Base-by-base conservation (phyloP, 2,797 vertebrate genomes). In the Kryptopterus vitreolus region DNA sequence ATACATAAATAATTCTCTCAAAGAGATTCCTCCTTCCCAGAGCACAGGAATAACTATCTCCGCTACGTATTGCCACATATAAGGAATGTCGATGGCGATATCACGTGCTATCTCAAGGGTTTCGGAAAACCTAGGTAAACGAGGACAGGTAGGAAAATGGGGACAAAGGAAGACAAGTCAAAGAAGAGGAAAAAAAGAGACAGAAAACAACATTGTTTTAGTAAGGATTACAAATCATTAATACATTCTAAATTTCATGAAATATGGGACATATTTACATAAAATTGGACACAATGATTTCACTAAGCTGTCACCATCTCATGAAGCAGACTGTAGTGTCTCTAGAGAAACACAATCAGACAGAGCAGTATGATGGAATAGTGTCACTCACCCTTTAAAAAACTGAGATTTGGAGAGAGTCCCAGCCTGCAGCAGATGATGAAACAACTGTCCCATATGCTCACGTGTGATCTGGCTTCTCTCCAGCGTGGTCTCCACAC, bases 21-120 rank as follows among this genome's bases (percentile, higher is more conserved):
- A 93, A 94, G 96, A 97, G 95, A 99, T 96, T 91, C 96, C 96
- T 80, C 96, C 96, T 85, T 97, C 96, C 91, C 91, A 96, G 88
- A 99, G 93, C 92, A 98, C 86, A 53, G 98, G 98, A 82, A 94
- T 95, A 88, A 98, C 95, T 89, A 99, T 89, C 92, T 99, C 96
- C 24, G 95, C 97, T 87, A 99, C 94, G 90, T 99, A 99, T 90
- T 97, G 88, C 97, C 98, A 99, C 88, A 99, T 99, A 88, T 99
- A 96, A 79, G 98, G 98, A 89, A 99, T 97, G 91, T 99, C 98
- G 82, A 99, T 99, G 86, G 97, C 96, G 97, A 99, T 99, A 88
- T 99, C 98, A 1, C 99, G 98, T 0, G 98, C 97, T 83, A 95
- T 89, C 91, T 99, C 98, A 92, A 99, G 90, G 58, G 94, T 98